Evolutionary conservation across 2,113 vertebrate genomes (phyloP).

Genomic region (Typhlomys cinereus): DNA sequence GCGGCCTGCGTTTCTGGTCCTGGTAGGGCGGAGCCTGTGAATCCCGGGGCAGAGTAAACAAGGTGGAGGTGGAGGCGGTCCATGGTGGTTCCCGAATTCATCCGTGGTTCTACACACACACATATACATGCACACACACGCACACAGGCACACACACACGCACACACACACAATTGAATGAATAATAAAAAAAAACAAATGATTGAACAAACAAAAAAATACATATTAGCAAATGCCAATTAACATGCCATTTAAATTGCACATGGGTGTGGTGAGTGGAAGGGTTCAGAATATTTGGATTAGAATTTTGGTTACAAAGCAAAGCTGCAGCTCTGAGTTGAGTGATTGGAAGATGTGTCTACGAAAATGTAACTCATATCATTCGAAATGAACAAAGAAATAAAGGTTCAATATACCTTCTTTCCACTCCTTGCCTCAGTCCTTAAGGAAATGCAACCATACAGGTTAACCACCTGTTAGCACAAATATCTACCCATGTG

Average conservation of each 20-base stretch:
- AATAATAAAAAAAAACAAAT: too few relatives aligned
- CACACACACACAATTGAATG: too few relatives aligned
- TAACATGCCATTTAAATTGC: neutral
- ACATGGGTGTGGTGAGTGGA: neutral
- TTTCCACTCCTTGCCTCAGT: neutral
- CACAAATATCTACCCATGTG: neutral
- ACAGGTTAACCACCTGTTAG: neutral
- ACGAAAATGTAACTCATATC: neutral
- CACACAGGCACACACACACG: too few relatives aligned
- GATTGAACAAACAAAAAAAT: neutral
- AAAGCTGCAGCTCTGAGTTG: neutral
- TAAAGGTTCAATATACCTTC: neutral
- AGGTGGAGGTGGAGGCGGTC: too few relatives aligned
- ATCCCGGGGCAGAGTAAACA: too few relatives aligned
- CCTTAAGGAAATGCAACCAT: neutral
- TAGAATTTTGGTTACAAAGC: neutral
- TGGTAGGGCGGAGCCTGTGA: too few relatives aligned
- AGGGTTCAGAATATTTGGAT: neutral
- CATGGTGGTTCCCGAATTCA: too few relatives aligned
- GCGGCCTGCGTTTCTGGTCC: too few relatives aligned
- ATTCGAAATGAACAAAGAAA: constrained; percentile 15
- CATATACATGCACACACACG: too few relatives aligned
- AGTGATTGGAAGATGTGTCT: neutral
- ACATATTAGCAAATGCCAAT: neutral
- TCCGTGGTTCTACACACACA: too few relatives aligned